These are phyloP conservation scores for Phocides pigmalion DNA, from an alignment of 1,140 invertebrate genomes.

Conservation along the genomic window DNA sequence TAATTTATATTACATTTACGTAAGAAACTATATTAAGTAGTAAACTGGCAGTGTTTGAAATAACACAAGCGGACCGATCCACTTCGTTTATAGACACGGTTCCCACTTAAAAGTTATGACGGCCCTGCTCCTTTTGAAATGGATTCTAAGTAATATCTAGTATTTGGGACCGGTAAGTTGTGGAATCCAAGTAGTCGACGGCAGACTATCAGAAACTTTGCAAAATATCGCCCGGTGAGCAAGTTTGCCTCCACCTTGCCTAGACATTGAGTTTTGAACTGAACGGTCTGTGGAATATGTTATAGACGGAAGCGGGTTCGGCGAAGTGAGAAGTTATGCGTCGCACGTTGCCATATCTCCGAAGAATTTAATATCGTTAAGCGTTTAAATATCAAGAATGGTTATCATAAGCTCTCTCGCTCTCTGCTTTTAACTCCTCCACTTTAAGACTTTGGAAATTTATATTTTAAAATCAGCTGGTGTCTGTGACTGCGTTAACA, in stretches of 20 bases:
- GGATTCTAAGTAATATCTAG: conserved; percentile 23
- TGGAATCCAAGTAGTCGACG: conserved; percentile 39
- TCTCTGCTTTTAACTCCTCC: too few species aligned
- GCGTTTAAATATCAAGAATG: background rate
- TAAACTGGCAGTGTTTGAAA: background rate
- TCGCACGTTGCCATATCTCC: conserved; percentile 20
- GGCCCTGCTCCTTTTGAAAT: conserved; percentile 4
- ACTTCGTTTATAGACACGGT: background rate
- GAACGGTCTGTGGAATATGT: conserved; percentile 24
- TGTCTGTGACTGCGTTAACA: too few species aligned
- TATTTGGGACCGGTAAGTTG: conserved; percentile 39
- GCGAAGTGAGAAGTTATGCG: conserved; percentile 22
- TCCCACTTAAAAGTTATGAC: conserved; percentile 10
- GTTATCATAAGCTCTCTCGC: too few species aligned
- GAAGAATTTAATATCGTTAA: conserved; percentile 9
- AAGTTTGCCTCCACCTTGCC: conserved; percentile 48
- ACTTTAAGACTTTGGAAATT: too few species aligned
- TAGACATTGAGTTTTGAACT: conserved; percentile 43
- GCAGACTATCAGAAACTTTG: conserved; percentile 50
- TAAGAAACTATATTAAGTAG: too few species aligned
- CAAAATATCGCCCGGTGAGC: conserved; percentile 46
- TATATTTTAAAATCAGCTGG: too few species aligned
- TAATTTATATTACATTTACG: too few species aligned
- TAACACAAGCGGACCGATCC: background rate
- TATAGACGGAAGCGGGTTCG: conserved; percentile 27